Evolutionary conservation across 2,888 invertebrate genomes (phyloP), one percentile per base, ranked within the genome.

Genomic region (Platycheirus rosarum): DNA sequence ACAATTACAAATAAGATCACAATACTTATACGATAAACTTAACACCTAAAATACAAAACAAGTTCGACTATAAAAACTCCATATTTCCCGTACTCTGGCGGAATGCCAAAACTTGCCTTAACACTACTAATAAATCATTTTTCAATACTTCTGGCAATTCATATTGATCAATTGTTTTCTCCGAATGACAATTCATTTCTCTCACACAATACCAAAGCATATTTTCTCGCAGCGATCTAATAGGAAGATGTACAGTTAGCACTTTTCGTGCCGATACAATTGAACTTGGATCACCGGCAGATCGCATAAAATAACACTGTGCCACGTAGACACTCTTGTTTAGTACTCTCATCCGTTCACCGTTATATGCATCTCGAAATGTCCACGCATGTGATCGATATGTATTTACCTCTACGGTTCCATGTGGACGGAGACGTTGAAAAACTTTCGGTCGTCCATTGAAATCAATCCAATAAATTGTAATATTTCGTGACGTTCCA

Each of bases 381-480:
- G 96, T 93, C 97, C 97, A 97, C 0, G 96, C 95, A 90, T 97
- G 97, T 0, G 94, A 94, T 11, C 94, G 93, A 88, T 92, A 97
- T 0, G 97, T 95, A 86, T 95, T 94, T 0, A 96, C 92, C 86
- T 87, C 87, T 2, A 87, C 85, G 8, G 85, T 85, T 0, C 86
- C 91, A 0, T 90, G 90, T 0, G 93, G 92, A 0, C 89, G 87
- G n/a, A 97, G 87, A 0, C 92, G 91, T 2, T 91, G 91, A 87
- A 95, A 96, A 62, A 92, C 92, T 1, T 93, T 91, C 37, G 92
- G 92, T 0, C 88, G 88, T 0, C 96, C 96, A 46, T 92, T 89
- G 87, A 94, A 96, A 89, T 96, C 94, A 14, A 96, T 92, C 97
- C 97, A 97, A 87, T 94, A 89, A 11, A 91, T 75, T 65, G 88